Base-by-base conservation (phyloP, 64 coral and sea anemone species). In the Anthopleura sola region DNA sequence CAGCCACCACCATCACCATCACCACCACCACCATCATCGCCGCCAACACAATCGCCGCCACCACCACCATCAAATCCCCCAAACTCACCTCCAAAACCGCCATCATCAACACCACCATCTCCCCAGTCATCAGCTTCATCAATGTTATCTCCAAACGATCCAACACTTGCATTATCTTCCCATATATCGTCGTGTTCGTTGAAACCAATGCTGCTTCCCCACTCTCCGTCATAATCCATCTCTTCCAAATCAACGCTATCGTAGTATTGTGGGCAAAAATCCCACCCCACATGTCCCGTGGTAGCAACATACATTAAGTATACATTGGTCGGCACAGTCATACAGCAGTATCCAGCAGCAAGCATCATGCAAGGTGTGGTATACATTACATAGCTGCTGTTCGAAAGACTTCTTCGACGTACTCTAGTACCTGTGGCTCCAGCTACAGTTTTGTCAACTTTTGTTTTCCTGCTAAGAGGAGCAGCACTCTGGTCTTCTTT, bases 311-410 rank as follows among this genome's bases (percentile, higher is more conserved):
- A 79, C 44, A 79, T 36, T 39, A 89, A 62, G 44, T 85, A 85
- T 0, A 79, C 75, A 78, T 90, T 85, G 0, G 82, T 85, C 19
- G 88, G 88, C 17, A 90, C 88, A 3, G 68, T 79, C 37, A 55
- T 75, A 85, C 82, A 78, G 48, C 49, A 74, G 55, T 90, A 90
- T 31, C 88, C 88, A 62, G 82, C 69, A 33, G 82, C 88, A 31
- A 85, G 68, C n/a, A 85, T 74, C 51, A 90, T 60, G 16, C 77
- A 47, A 23, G 75, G 55, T 12, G 48, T 60, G 17, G 82, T 3
- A 48, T 79, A 79, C 3, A 79, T 37, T 17, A 79, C 34, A 28
- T 44, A 44, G 31, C 76, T 79, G 76, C 38, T 79, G 19, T 79
- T 79, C 14, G 76, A 79, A 3, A 79, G 76, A 79, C 76, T 79